These are phyloP conservation scores for Hirtodrosophila cameraria DNA, from an alignment of 2,888 invertebrate genomes.

Conservation along the genomic window DNA sequence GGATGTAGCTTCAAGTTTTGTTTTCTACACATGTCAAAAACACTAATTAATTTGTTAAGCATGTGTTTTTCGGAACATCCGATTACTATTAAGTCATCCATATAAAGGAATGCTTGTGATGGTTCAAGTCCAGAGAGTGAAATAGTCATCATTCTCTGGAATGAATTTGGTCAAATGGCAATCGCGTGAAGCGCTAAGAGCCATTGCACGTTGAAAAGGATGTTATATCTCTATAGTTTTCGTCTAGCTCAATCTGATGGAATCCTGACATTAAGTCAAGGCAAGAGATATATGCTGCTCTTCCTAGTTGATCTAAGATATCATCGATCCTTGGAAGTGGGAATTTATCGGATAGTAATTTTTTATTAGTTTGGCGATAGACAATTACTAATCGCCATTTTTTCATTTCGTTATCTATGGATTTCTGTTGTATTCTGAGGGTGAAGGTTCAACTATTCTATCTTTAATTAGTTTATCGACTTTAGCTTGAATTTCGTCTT, in stretches of 20 bases:
- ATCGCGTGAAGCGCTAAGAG: too few species aligned
- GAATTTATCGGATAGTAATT: background rate
- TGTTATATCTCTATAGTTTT: too few species aligned
- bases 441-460: too few species aligned
- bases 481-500: conserved; percentile 4
- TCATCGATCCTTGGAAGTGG: conserved; percentile 8
- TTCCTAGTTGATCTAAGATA: conserved; percentile 8
- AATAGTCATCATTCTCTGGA: background rate
- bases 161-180: too few species aligned
- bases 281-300: conserved; percentile 10
- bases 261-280: conserved; percentile 11
- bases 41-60: background rate
- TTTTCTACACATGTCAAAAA: background rate
- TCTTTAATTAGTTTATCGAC: background rate
- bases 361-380: too few species aligned
- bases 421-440: conserved; percentile 4
- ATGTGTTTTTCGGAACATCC: background rate
- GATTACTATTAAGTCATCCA: background rate
- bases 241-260: conserved; percentile 1
- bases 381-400: too few species aligned
- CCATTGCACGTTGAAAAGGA: too few species aligned
- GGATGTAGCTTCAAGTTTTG: background rate
- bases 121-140: background rate
- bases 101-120: too few species aligned
- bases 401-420: conserved; percentile 2